These are phyloP conservation scores for Diglossa brunneiventris DNA, from an alignment of 2,113 vertebrate genomes.

Conservation along the genomic window DNA sequence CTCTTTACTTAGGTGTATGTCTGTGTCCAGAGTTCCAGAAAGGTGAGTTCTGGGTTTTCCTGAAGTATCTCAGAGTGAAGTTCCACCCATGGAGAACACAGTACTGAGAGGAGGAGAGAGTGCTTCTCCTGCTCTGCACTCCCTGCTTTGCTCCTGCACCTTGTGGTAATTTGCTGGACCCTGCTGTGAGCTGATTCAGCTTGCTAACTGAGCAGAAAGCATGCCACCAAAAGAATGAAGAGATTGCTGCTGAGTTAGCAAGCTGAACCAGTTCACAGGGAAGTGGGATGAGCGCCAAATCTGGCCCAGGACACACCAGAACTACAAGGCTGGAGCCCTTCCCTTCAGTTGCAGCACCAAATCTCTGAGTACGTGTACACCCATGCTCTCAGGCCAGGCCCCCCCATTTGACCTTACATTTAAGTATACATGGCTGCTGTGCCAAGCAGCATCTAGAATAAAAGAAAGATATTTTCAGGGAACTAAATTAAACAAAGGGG, in stretches of 20 bases:
- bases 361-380: rapidly evolving
- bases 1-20: not conserved
- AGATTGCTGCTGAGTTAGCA: not conserved
- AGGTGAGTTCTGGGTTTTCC: not conserved
- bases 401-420: not conserved
- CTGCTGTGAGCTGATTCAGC: not conserved
- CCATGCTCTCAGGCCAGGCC: not conserved
- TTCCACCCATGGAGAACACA: not conserved
- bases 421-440: not conserved
- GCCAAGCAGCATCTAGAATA: not conserved
- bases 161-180: not conserved
- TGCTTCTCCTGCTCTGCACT: not conserved
- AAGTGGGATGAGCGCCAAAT: not conserved
- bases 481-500: not conserved
- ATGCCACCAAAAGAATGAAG: not conserved
- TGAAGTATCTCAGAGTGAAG: not conserved
- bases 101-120: not conserved
- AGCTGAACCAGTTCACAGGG: not conserved
- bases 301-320: not conserved
- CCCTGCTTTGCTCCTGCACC: rapidly evolving
- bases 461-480: not conserved
- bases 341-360: not conserved
- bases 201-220: slow-evolving; percentile 6
- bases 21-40: not conserved
- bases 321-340: not conserved